These are phyloP conservation scores for Palythoa heliodiscus DNA, from an alignment of 92 coral and sea anemone genomes.

Conservation along the genomic window DNA sequence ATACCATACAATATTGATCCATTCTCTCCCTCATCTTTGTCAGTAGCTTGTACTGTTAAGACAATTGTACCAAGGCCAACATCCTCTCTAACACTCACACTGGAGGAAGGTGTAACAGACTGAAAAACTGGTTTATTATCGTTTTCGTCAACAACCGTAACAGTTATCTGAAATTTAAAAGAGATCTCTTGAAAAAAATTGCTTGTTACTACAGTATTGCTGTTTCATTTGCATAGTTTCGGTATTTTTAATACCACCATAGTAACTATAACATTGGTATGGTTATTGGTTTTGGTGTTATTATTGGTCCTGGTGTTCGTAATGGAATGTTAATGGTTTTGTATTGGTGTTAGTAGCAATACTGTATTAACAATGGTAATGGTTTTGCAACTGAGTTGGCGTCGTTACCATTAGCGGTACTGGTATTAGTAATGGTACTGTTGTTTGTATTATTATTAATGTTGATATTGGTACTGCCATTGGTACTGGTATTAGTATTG, in stretches of 20 bases:
- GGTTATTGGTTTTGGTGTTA: too few species aligned
- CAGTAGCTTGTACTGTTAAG: constrained; percentile 29
- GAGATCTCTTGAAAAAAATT: background rate
- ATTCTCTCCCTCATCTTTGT: constrained; percentile 49
- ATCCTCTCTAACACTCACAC: constrained; percentile 43
- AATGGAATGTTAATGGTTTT: background rate
- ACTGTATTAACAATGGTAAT: background rate
- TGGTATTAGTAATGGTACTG: too few species aligned
- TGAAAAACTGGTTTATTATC: constrained; percentile 46
- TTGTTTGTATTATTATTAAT: too few species aligned
- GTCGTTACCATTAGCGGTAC: background rate
- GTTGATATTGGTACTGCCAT: background rate
- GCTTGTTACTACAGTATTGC: too few species aligned
- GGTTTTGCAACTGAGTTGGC: background rate
- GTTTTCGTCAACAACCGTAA: constrained; percentile 45
- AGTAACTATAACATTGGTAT: too few species aligned
- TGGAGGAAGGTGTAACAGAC: constrained; percentile 9
- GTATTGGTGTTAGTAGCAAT: background rate
- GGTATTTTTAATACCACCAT: too few species aligned
- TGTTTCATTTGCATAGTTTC: too few species aligned
- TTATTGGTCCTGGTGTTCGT: too few species aligned
- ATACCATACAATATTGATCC: constrained; percentile 33
- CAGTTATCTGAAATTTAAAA: constrained; percentile 38
- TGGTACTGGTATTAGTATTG: background rate
- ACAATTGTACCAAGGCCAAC: constrained; percentile 37